phyloP scores from a whole-genome alignment of 2,113 vertebrate genomes.

The Neotragus moschatus region DNA sequence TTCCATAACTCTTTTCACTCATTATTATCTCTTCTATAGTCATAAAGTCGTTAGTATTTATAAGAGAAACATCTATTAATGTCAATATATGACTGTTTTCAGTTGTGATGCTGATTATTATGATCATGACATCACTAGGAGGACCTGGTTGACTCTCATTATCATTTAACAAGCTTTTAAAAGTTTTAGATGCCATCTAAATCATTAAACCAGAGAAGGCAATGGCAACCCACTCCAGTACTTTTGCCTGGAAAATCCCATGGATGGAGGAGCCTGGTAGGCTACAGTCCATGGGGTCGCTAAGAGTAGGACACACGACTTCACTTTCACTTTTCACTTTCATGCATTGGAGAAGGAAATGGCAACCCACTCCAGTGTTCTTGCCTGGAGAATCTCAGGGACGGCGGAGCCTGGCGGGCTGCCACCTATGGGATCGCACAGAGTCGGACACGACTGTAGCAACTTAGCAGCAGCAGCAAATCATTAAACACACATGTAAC shows the following conservation, averaged over 20 bases:
- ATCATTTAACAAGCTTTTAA: neutral
- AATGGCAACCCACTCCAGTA: neutral
- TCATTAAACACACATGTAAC: conserved; percentile 5
- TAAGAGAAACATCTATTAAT: conserved; percentile 7
- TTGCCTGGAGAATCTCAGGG: neutral
- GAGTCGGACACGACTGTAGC: neutral
- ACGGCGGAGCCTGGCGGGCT: neutral
- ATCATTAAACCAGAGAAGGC: neutral
- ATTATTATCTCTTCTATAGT: conserved; percentile 1
- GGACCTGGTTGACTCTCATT: neutral
- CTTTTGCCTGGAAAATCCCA: neutral
- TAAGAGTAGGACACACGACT: neutral
- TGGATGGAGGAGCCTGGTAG: neutral
- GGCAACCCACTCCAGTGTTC: neutral
- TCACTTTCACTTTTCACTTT: neutral
- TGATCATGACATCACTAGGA: neutral
- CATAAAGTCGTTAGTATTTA: neutral
- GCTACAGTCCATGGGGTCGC: neutral
- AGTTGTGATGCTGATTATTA: neutral
- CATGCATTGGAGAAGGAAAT: neutral
- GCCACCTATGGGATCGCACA: neutral
- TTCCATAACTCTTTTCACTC: neutral
- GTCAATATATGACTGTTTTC: neutral
- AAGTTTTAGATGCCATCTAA: neutral
- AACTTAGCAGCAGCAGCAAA: neutral